Base-by-base conservation (phyloP, 2,888 invertebrate species). In the Cetonia aurata region DNA sequence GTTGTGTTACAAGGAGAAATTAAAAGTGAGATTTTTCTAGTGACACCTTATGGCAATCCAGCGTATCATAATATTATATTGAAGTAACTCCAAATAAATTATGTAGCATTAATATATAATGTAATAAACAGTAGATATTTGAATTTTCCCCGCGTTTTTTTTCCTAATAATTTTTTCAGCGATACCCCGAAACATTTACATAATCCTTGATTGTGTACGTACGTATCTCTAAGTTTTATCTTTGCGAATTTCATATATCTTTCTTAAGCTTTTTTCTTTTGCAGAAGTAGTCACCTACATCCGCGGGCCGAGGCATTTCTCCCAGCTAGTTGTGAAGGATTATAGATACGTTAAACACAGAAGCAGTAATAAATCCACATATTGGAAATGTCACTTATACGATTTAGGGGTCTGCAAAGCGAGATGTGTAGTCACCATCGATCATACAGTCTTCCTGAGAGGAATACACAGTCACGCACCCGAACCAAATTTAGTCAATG, bases 321-420 rank as follows among this genome's bases (percentile, higher is more conserved):
- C 83, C 0, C 81, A 80, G 37, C 75, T 83, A 31, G 76, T 82
- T 13, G 69, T 83, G 15, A 74, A 81, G 41, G 76, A 81, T 57
- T 81, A 80, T 71, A 79, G 80, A 72, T 83, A 82, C 73, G 76
- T 83, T 41, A 84, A 83, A 72, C 83, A 84, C 66, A 76, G 82
- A 71, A 82, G 83, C 74, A 77, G 78, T 1, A 77, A 79, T 62
- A 77, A 74, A n/a, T 79, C 80, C 6, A 82, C 82, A 0, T 84
- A 84, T 71, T 84, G 83, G 83, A 84, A 83, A 74, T 84, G 84
- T 70, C 77, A 79, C 48, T 69, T 78, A 37, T 84, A 83, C 70
- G 83, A 84, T 68, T 75, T 75, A 17, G 82, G 82, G 4, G 62
- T 71, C 12, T 84, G 84, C 70, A 81, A 81, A 71, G 82, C 83